Base-by-base conservation (phyloP, 2,113 vertebrate species). In the Pitta sordida region DNA sequence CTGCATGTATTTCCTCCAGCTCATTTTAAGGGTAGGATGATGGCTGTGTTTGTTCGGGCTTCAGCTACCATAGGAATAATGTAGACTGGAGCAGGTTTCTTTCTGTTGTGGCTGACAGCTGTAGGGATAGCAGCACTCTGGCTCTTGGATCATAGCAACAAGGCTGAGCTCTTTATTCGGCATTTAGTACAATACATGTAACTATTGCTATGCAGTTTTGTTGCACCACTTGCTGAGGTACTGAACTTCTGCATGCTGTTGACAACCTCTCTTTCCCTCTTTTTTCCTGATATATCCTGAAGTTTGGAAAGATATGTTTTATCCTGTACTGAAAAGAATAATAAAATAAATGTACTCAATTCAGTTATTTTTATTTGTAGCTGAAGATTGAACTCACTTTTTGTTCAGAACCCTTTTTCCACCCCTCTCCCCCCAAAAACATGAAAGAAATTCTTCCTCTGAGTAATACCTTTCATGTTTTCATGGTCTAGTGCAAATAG, bases 401-500 rank as follows among this genome's bases (percentile, higher is more conserved):
- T 85, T 78, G 7, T 34, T 22, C 32, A 52, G 30, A 67, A 53
- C 5, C 4, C n/a, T n/a, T n/a, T n/a, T n/a, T n/a, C n/a, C n/a
- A n/a, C n/a, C n/a, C n/a, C n/a, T n/a, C n/a, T n/a, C n/a, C n/a
- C n/a, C 32, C 36, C 32, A 39, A 26, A 49, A 68, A 46, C 2
- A 36, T 20, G 14, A 26, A 73, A 77, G 49, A 65, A 77, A 36
- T 12, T 87, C 56, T 86, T 88, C 20, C 43, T 88, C 18, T 64
- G n/a, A 69, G 13, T 58, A 62, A 58, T 6, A 41, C 5, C 32
- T 52, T 77, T 73, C 17, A 11, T 14, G n/a, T 83, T 46, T 75
- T 17, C 37, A 62, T 39, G 58, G 17, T 84, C 81, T 94, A 82
- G 29, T 85, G 91, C 49, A 78, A 60, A 52, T 30, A 81, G 49